Conservation (phyloP, 2,888 invertebrate species). For the Macrosiphum euphorbiae region DNA sequence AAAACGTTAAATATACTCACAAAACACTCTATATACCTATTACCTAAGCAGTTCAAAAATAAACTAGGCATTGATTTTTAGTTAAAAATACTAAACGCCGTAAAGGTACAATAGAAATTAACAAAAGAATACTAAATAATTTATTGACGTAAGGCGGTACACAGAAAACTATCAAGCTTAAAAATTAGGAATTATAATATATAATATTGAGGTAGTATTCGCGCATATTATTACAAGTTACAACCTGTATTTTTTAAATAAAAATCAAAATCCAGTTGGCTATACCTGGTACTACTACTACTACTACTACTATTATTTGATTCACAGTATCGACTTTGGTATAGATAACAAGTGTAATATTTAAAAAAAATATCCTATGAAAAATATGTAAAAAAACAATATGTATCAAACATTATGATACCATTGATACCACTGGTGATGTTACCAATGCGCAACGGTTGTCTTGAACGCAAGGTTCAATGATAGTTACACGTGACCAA, state of each 20-base stretch:
- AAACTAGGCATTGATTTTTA: background rate
- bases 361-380: background rate
- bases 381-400: background rate
- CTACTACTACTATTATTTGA: background rate
- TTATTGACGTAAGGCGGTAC: background rate
- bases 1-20: background rate
- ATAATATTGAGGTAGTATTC: background rate
- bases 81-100: background rate
- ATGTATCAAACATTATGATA: background rate
- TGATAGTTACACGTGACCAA: slow-evolving; percentile 51
- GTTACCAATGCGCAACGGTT: background rate
- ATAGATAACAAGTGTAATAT: background rate
- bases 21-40: background rate
- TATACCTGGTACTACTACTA: background rate
- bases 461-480: background rate
- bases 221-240: background rate
- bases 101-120: background rate
- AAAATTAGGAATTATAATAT: background rate
- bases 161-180: background rate
- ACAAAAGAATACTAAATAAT: background rate
- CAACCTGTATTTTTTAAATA: background rate
- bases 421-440: background rate
- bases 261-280: background rate
- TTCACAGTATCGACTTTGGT: background rate
- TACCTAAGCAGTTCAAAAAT: background rate